Conservation (phyloP, 2,797 vertebrate genomes). For the Myioborus melanocephalus region DNA sequence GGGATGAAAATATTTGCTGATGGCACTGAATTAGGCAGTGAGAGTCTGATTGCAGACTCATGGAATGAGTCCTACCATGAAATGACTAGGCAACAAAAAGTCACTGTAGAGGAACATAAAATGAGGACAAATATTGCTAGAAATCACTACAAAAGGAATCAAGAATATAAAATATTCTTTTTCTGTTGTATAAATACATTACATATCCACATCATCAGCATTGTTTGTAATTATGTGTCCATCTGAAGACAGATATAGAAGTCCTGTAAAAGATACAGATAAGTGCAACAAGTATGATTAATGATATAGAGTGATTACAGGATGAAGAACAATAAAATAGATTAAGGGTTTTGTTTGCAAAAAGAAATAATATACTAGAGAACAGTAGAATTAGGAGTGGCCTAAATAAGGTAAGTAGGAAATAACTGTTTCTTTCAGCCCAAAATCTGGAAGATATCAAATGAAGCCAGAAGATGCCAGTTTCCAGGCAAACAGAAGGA, state of each 20-base stretch:
- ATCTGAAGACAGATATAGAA: background rate
- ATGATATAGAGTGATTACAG: background rate
- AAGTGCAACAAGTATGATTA: background rate
- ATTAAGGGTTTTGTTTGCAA: background rate
- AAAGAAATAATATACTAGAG: background rate
- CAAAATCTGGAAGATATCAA: background rate
- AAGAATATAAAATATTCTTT: background rate
- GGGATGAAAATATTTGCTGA: background rate
- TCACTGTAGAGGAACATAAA: background rate
- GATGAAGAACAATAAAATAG: background rate
- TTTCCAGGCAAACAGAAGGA: background rate
- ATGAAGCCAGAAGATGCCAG: background rate
- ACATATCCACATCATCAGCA: background rate
- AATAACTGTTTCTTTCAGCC: background rate
- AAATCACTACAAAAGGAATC: background rate
- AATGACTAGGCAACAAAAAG: background rate
- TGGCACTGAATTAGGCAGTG: background rate
- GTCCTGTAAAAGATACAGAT: background rate
- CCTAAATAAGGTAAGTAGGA: background rate
- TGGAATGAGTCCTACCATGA: background rate
- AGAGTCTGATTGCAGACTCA: background rate
- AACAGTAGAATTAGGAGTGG: background rate
- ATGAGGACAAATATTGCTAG: background rate
- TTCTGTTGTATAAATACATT: background rate
- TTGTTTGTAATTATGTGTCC: background rate